A percentile compares a stretch with the other conserved stretches of the same genome.
phyloP scores from a whole-genome alignment of 2,797 vertebrate species.

The Coracias cyanogaster region DNA sequence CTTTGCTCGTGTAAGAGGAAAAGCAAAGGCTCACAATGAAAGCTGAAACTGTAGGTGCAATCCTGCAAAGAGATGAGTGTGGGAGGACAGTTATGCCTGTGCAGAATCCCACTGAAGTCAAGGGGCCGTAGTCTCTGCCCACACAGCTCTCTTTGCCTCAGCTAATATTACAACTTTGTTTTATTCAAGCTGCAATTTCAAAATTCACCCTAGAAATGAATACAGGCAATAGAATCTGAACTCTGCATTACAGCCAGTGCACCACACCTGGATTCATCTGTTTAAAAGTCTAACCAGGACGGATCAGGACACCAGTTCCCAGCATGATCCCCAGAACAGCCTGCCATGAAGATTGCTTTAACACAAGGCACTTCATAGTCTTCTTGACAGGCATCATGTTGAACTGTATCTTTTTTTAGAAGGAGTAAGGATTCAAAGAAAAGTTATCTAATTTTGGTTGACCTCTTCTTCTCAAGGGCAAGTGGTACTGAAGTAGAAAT shows the following conservation, averaged over 20 bases:
- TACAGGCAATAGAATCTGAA: background rate
- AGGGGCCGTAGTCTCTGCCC: slow-evolving; percentile 8
- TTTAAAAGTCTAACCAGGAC: background rate
- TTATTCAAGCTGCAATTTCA: background rate
- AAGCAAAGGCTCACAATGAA: background rate
- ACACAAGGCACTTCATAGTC: background rate
- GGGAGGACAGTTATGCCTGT: slow-evolving; percentile 38
- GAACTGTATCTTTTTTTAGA: background rate
- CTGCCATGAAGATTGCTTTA: background rate
- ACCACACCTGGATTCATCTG: background rate
- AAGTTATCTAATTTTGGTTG: slow-evolving; percentile 38
- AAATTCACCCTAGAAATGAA: background rate
- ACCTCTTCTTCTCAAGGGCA: slow-evolving; percentile 22
- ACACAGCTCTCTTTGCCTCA: slow-evolving; percentile 9
- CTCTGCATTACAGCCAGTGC: background rate
- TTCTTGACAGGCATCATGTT: background rate
- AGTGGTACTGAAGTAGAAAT: slow-evolving; percentile 18
- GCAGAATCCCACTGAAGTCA: slow-evolving; percentile 3
- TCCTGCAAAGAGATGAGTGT: background rate
- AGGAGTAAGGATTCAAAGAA: background rate
- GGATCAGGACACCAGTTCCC: background rate
- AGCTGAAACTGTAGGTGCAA: background rate
- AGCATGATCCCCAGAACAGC: background rate
- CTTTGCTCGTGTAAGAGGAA: background rate
- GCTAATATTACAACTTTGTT: background rate